Base-by-base conservation (phyloP, 35 echinoderm and acorn worm genomes). In the Apostichopus japonicus region DNA sequence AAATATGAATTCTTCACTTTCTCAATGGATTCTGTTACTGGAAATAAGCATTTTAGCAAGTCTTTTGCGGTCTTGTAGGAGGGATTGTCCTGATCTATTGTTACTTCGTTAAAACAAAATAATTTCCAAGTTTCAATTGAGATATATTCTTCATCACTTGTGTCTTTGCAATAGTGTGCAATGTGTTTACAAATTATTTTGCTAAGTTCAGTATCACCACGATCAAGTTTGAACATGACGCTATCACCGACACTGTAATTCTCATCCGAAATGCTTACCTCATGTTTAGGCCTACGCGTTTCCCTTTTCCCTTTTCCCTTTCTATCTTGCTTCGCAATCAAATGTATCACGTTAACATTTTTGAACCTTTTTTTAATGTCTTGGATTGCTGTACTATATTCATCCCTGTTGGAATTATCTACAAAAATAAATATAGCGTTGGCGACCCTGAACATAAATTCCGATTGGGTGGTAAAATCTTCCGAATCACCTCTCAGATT, bases 371-470 rank as follows among this genome's bases (percentile, higher is more conserved):
- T 5, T 17, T 17, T 9, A 1, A 23, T 4, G 33, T 78, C 0
- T 1, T 1, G 1, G 17, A 23, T 78, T 78, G 8, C 17, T 24
- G 77, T 44, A 1, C 1, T 13, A 13, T 10, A 61, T 4, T 8
- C 13, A 2, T 73, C n/a, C 10, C 5, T 1, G 5, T 73, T 16
- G 2, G 1, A n/a, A 6, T 84, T 57, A 5, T 84, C 53, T 57
- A 88, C n/a, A 23, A 88, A 33, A 19, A 88, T 19, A 25, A 88
- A 52, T 19, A 51, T 62, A n/a, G 57, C 24, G 23, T 88, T 51
- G 19, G 86, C n/a, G 0, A 73, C 59, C 9, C 23, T 88, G 56
- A 23, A 72, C 1, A 61, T 23, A 24, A 88, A 44, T 44, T 44
- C 33, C n/a, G n/a, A n/a, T n/a, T n/a, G n/a, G n/a, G n/a, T n/a